Conservation (phyloP, 2,797 vertebrate species). For the Scleropages formosus region DNA sequence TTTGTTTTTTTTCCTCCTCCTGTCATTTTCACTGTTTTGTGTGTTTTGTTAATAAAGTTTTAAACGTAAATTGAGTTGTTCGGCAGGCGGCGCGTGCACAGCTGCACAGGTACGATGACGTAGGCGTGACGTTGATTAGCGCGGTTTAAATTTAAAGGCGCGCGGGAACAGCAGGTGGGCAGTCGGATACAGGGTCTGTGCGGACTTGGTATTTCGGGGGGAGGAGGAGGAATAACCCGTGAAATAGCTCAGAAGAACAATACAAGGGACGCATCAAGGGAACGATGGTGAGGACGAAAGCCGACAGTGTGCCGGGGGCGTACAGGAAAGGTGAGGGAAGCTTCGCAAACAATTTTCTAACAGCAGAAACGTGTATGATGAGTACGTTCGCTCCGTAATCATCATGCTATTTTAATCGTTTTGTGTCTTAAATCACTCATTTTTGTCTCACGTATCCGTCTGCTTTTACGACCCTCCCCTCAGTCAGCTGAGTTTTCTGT, state of each 20-base stretch:
- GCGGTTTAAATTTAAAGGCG: slow-evolving; percentile 21
- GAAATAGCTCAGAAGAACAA: background rate
- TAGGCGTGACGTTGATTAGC: background rate
- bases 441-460: background rate
- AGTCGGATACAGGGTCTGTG: too few relatives aligned
- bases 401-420: background rate
- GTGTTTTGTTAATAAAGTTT: too few relatives aligned
- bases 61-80: too few relatives aligned
- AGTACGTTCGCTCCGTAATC: background rate
- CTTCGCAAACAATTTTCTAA: background rate
- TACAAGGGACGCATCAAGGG: background rate
- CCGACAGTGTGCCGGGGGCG: slow-evolving; percentile 65
- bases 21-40: too few relatives aligned
- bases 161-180: slow-evolving; percentile 15
- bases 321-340: slow-evolving; percentile 72
- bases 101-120: background rate
- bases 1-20: too few relatives aligned
- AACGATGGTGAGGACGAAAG: slow-evolving; percentile 74
- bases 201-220: background rate
- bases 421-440: too few relatives aligned
- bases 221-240: background rate
- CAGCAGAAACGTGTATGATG: too few relatives aligned
- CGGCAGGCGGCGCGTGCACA: background rate
- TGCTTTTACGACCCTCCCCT: too few relatives aligned
- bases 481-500: too few relatives aligned